phyloP scores from a whole-genome alignment of 1,140 invertebrate genomes.

The Episyrphus balteatus region DNA sequence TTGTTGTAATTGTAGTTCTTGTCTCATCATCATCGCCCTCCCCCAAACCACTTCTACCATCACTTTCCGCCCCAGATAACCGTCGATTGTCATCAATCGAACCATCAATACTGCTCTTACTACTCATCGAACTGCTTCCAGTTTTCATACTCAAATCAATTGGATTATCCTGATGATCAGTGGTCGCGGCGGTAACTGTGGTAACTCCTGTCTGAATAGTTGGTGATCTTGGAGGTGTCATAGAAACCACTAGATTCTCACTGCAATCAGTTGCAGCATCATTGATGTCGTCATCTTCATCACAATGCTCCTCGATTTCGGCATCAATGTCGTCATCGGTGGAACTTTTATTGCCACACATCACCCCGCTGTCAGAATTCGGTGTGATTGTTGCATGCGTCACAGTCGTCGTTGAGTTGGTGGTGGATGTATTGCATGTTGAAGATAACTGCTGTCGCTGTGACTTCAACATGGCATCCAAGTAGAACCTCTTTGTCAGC shows the following conservation, averaged over 20 bases:
- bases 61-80: slow-evolving; percentile 6
- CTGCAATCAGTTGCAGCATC: neutral
- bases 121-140: slow-evolving; percentile 37
- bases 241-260: slow-evolving; percentile 32
- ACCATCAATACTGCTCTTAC: slow-evolving; percentile 1
- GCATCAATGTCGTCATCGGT: slow-evolving; percentile 18
- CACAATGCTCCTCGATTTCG: slow-evolving; percentile 6
- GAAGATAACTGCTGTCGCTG: slow-evolving; percentile 36
- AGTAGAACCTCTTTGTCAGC: slow-evolving; percentile 54
- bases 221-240: slow-evolving; percentile 34
- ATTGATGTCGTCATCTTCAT: neutral
- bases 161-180: slow-evolving; percentile 52
- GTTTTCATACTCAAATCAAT: slow-evolving; percentile 68
- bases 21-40: slow-evolving; percentile 22
- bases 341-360: slow-evolving; percentile 16
- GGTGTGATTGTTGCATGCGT: slow-evolving; percentile 31
- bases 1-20: slow-evolving; percentile 7
- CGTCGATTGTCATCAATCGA: slow-evolving; percentile 1
- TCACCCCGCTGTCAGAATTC: slow-evolving; percentile 31
- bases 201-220: neutral
- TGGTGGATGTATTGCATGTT: slow-evolving; percentile 20
- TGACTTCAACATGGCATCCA: slow-evolving; percentile 59
- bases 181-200: neutral
- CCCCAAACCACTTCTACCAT: slow-evolving; percentile 16
- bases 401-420: slow-evolving; percentile 19